A percentile compares a stretch with the other conserved stretches of the same genome.
Conservation (phyloP, 2,797 vertebrate genomes). For the Gallirallus australis region DNA sequence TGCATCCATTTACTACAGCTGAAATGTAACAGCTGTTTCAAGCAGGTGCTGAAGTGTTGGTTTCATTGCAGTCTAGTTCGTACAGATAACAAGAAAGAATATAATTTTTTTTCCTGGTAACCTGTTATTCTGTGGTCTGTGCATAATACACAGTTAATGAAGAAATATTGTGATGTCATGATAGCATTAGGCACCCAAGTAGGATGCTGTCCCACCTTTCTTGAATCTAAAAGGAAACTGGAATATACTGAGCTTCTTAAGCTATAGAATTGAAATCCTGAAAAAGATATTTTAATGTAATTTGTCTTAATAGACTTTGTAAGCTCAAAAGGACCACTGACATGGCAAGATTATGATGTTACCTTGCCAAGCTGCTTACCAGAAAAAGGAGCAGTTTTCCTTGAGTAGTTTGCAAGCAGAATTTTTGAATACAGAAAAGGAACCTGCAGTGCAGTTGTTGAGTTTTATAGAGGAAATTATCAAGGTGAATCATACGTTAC, state of each 20-base stretch:
- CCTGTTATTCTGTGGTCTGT: background rate
- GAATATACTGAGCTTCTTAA: conserved; percentile 39
- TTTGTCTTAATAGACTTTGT: conserved; percentile 56
- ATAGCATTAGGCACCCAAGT: background rate
- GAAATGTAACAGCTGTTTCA: background rate
- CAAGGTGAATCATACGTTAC: background rate
- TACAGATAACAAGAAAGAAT: background rate
- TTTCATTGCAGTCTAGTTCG: background rate
- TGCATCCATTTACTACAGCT: background rate
- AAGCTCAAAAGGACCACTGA: conserved; percentile 27
- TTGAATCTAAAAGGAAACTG: background rate
- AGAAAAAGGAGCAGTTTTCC: conserved; percentile 20
- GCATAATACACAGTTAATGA: background rate
- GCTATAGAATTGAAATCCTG: conserved; percentile 11
- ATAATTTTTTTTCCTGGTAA: background rate
- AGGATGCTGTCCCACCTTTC: background rate
- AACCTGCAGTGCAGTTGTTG: background rate
- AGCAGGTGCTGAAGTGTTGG: background rate
- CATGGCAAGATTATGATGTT: conserved; percentile 4
- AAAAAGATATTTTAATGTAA: conserved; percentile 41
- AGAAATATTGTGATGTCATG: background rate
- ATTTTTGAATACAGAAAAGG: background rate
- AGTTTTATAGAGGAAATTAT: background rate
- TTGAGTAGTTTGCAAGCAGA: background rate
- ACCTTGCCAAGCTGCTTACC: conserved; percentile 47